Evolutionary conservation across 2,113 vertebrate species (phyloP).

Genomic region (Cyanoderma ruficeps): DNA sequence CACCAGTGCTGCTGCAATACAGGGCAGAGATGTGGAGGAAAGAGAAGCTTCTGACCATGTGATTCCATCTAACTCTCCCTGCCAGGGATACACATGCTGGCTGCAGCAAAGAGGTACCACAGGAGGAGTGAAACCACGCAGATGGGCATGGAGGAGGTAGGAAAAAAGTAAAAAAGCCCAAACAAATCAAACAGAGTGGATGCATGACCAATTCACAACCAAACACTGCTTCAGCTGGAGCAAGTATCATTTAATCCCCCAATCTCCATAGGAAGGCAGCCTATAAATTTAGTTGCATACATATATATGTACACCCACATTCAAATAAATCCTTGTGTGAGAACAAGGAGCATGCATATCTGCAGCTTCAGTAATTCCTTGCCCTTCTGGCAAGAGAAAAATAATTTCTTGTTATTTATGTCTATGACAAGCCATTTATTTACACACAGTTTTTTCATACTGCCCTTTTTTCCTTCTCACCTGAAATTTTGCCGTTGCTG

Average conservation of each 20-base stretch:
- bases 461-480: not conserved
- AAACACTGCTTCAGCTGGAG: not conserved
- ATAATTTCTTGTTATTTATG: not conserved
- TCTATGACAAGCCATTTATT: constrained; percentile 8
- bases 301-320: not conserved
- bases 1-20: not conserved
- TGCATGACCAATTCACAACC: not conserved
- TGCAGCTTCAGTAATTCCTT: not conserved
- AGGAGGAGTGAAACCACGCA: not conserved
- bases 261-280: not conserved
- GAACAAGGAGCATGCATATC: not conserved
- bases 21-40: not conserved
- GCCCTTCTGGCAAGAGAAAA: not conserved
- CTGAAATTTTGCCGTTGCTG: not conserved
- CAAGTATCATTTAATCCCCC: not conserved
- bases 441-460: not conserved
- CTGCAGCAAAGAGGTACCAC: not conserved
- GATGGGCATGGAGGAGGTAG: not conserved
- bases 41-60: not conserved
- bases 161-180: not conserved
- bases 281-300: not conserved
- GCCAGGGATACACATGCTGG: not conserved
- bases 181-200: not conserved
- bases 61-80: not conserved
- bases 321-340: not conserved